A percentile compares a stretch with the other conserved stretches of the same genome.
These are phyloP conservation scores for Ferdinandea cuprea DNA, from an alignment of 2,888 invertebrate genomes.

Conservation along the genomic window DNA sequence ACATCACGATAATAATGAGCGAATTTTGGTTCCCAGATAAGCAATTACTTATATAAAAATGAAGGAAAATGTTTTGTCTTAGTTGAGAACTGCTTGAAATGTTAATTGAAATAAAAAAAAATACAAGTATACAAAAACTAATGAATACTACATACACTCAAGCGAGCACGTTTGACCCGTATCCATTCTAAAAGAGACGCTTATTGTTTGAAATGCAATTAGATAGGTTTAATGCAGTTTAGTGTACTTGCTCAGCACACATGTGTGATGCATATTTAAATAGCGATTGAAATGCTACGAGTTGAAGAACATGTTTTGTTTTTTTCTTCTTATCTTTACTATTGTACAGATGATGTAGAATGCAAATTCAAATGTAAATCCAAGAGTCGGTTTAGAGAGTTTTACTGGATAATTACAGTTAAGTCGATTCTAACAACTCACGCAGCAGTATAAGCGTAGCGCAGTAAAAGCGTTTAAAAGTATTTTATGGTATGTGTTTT, in stretches of 20 bases:
- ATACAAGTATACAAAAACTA: background rate
- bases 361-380: conserved; percentile 4
- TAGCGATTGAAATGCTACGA: conserved; percentile 26
- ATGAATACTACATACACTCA: conserved; percentile 24
- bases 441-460: no score
- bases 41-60: no score
- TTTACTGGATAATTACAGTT: background rate
- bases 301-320: conserved; percentile 1
- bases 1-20: background rate
- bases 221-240: conserved; percentile 24
- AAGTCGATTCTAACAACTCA: background rate
- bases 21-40: background rate
- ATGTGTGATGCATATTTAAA: conserved; percentile 19
- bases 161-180: conserved; percentile 45
- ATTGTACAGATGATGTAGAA: background rate
- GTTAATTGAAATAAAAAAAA: conserved; percentile 7
- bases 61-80: no score
- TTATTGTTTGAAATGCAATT: conserved; percentile 32
- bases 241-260: conserved; percentile 14
- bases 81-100: conserved; percentile 7
- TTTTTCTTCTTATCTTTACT: conserved; percentile 1
- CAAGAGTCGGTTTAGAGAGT: background rate
- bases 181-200: conserved; percentile 4
- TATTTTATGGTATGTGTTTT: no score
- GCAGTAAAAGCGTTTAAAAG: no score